Conservation (phyloP, 2,797 vertebrate species). For the Galaxias olidus region DNA sequence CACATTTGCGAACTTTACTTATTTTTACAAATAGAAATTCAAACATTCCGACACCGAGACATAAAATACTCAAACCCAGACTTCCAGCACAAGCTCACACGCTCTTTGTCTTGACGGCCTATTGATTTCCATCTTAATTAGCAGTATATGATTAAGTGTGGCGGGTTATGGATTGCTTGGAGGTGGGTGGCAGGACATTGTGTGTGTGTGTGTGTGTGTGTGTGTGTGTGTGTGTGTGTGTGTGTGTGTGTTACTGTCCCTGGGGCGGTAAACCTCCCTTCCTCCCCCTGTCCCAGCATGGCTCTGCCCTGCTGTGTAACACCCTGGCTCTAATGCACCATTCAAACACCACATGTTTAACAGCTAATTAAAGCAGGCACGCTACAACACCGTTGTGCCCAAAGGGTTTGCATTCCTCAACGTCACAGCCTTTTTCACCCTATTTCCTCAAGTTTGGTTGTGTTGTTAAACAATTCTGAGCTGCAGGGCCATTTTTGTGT, state of each 20-base stretch:
- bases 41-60: no score
- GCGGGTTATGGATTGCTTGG: conserved; percentile 53
- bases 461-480: conserved; percentile 15
- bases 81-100: no score
- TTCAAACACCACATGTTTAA: conserved; percentile 70
- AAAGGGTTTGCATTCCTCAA: conserved; percentile 30
- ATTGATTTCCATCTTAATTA: conserved; percentile 64
- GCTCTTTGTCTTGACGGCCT: conserved; percentile 41
- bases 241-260: conserved; percentile 34
- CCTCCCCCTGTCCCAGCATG: neutral
- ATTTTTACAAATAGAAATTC: no score
- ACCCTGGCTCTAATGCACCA: conserved; percentile 58
- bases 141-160: conserved; percentile 60
- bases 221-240: no score
- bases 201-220: no score
- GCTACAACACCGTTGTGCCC: no score
- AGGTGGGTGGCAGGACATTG: conserved; percentile 24
- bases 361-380: conserved; percentile 55
- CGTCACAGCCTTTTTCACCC: conserved; percentile 38
- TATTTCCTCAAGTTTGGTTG: conserved; percentile 25
- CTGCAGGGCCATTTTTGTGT: no score
- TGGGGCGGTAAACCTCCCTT: conserved; percentile 26
- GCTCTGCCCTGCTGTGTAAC: neutral
- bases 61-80: no score
- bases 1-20: no score